Conservation (phyloP, 2,888 invertebrate genomes). For the Ceratothoa steindachneri region DNA sequence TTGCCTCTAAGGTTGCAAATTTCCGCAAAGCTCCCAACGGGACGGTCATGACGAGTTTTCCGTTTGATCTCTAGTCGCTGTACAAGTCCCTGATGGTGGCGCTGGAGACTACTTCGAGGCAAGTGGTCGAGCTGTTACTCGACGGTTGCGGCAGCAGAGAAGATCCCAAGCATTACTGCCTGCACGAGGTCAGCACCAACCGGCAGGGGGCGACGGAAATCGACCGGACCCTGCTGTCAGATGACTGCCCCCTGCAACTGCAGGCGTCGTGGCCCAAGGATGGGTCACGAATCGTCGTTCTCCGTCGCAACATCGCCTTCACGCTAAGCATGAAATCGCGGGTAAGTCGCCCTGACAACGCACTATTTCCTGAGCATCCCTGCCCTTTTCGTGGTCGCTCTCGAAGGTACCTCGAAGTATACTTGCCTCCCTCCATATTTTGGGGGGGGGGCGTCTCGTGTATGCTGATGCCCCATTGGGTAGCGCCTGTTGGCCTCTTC, state of each 20-base stretch:
- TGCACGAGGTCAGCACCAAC: slow-evolving; percentile 36
- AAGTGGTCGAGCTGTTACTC: slow-evolving; percentile 74
- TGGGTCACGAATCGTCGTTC: slow-evolving; percentile 23
- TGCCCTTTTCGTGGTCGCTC: too few species aligned
- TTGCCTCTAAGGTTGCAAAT: background rate
- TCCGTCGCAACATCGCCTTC: slow-evolving; percentile 27
- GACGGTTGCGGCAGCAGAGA: slow-evolving; percentile 63
- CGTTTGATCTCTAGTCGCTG: slow-evolving; percentile 60
- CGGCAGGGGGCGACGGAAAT: too few species aligned
- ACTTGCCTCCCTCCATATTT: too few species aligned
- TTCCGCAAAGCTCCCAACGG: background rate
- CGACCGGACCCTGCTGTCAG: slow-evolving; percentile 29
- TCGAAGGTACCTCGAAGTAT: too few species aligned
- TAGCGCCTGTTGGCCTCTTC: too few species aligned
- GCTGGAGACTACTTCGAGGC: slow-evolving; percentile 81
- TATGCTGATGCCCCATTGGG: too few species aligned
- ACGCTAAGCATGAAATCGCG: slow-evolving; percentile 16
- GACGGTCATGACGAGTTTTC: background rate
- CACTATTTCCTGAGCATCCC: too few species aligned
- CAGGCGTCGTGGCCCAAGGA: slow-evolving; percentile 41
- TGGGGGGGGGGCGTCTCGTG: too few species aligned
- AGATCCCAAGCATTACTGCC: slow-evolving; percentile 28
- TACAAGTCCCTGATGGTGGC: slow-evolving; percentile 87
- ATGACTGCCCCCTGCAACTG: slow-evolving; percentile 33
- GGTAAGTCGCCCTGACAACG: too few species aligned